Evolutionary conservation across 2,888 invertebrate species (phyloP), one percentile per base, ranked within the genome.

Genomic region (Drosophila subquinaria): DNA sequence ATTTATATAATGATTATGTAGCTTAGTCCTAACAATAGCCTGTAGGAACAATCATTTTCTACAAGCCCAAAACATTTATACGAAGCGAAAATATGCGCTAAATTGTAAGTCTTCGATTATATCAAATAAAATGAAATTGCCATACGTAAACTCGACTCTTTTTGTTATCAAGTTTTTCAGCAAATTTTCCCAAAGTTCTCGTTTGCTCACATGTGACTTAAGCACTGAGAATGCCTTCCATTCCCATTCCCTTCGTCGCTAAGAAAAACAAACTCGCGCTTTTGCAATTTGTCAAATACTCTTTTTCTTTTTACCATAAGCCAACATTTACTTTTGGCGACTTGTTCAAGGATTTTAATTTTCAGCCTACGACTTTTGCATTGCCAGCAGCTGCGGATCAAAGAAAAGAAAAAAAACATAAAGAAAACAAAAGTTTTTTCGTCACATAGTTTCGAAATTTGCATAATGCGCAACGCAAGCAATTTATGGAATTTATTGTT

Each of bases 11-110:
- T 77, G 60, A 78, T 84, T 89, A 84, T 89, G 84, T 84, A 84
- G 89, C 89, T 89, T 84, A 84, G 84, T 69, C 60, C 63, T 80
- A 86, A 66, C 68, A 42, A 56, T 85, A 73, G 82, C 75, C 66
- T 71, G 81, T 69, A 43, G 51, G 4, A 60, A 60, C 66, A 69
- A 68, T 63, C 43, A 43, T 82, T 82, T 81, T 81, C 86, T 85
- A 82, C 76, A 50, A 56, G 72, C 71, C 43, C 62, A 20, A 78
- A 30, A 30, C 78, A 73, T 89, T 89, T 88, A 64, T 89, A 87
- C 84, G 89, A 73, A 73, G 76, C 80, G 57, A 64, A 65, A 65
- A 60, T 62, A 66, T 79, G 78, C 71, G 76, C 66, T 60, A 76
- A 76, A 65, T 40, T 62, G 30, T 81, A 87, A 86, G 78, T 73